Percentiles rank a stretch among this genome's conserved stretches.
phyloP scores from a whole-genome alignment of 2,113 vertebrate species.

The Emydocephalus ijimae region DNA sequence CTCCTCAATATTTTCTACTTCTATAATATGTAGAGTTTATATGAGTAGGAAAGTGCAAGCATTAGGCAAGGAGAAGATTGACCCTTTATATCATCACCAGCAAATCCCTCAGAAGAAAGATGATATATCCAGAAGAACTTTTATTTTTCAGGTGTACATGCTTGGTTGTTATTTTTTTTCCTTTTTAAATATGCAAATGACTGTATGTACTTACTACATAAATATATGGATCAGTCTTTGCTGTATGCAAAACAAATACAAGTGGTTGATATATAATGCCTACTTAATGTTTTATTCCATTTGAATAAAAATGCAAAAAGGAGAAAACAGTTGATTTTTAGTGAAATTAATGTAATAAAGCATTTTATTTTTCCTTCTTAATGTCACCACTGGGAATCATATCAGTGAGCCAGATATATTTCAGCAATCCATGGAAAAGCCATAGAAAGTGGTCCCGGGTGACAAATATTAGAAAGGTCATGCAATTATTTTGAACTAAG shows the following conservation, averaged over 20 bases:
- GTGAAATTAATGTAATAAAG: neutral
- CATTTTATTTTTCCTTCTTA: slow-evolving; percentile 27
- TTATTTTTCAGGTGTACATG: neutral
- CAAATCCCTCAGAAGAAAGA: neutral
- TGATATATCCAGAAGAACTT: neutral
- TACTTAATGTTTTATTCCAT: neutral
- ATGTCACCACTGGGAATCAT: slow-evolving; percentile 23
- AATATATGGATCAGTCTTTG: neutral
- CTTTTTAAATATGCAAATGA: neutral
- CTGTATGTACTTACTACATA: neutral
- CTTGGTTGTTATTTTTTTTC: neutral
- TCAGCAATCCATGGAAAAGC: slow-evolving; percentile 36
- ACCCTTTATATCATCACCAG: neutral
- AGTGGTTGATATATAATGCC: neutral
- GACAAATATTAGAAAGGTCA: slow-evolving; percentile 40
- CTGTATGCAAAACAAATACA: neutral
- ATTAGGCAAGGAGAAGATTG: neutral
- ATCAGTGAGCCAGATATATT: slow-evolving; percentile 24
- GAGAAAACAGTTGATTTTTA: neutral
- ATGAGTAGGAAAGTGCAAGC: neutral
- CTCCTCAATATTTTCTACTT: neutral
- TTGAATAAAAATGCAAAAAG: neutral
- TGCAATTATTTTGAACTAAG: slow-evolving; percentile 50
- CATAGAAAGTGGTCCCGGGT: slow-evolving; percentile 36
- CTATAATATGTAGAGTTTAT: neutral